Base-by-base conservation (phyloP, 2,888 invertebrate genomes). In the Argynnis bischoffii region DNA sequence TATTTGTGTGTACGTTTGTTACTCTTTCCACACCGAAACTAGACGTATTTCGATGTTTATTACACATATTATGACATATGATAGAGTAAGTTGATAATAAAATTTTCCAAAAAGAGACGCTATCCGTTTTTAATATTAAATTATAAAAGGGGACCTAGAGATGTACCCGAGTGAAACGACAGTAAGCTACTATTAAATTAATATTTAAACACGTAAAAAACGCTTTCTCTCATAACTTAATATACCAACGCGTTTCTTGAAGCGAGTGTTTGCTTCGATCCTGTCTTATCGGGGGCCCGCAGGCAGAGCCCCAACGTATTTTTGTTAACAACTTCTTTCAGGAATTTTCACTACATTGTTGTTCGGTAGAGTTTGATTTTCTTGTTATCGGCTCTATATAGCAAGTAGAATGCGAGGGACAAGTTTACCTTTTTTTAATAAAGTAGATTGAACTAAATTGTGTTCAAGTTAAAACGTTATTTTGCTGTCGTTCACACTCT, bases 251-350 rank as follows among this genome's bases (percentile, higher is more conserved):
- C 77, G 75, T 79, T 79, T 79, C 78, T 80, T 78, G 68, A 75
- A 73, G 72, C 72, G 81, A 81, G 80, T 83, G 86, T 83, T 84
- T 83, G 83, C 81, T 80, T 78, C 78, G 81, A 85, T 83, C 86
- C 76, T 78, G 77, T 79, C 88, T 90, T 91, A 91, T 92, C 92
- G 81, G 78, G 74, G 75, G 74, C 83, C 86, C 84, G 86, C 92
- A 92, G 91, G 88, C 91, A 80, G 78, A 74, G 79, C 79, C 80
- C 72, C 72, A 71, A 78, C 84, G 87, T 89, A 91, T 91, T 92
- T 92, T 91, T 90, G 89, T 88, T 90, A 91, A 90, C 90, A 90
- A 91, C 89, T 90, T 91, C 88, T 90, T 88, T 84, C 85, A 87
- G 78, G 80, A 86, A 86, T 85, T 88, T 87, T 81, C 87, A 88